phyloP scores from a whole-genome alignment of 2,888 invertebrate species.

The Agrypnus murinus region DNA sequence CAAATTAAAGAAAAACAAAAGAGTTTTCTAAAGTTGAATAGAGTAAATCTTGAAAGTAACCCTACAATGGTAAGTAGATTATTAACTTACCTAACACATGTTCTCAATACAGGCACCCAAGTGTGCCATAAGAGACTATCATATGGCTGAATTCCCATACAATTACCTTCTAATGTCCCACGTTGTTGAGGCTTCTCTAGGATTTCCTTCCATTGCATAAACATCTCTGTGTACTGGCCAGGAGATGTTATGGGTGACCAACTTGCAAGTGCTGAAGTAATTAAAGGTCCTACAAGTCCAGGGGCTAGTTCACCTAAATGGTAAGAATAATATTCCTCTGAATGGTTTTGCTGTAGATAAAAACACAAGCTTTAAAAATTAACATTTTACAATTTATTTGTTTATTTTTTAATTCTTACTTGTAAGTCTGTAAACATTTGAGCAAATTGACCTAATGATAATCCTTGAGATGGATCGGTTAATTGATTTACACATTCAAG shows the following conservation, averaged over 20 bases:
- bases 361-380: conserved; percentile 55
- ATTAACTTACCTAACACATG: conserved; percentile 80
- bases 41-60: conserved; percentile 16
- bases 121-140: conserved; percentile 92
- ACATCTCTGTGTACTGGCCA: conserved; percentile 77
- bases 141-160: conserved; percentile 79
- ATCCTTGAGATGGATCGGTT: conserved; percentile 71
- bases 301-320: conserved; percentile 89
- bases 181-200: conserved; percentile 69
- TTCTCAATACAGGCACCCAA: conserved; percentile 89
- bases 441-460: conserved; percentile 76
- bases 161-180: conserved; percentile 71
- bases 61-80: conserved; percentile 53
- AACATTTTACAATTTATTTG: conserved; percentile 1
- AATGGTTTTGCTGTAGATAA: conserved; percentile 78
- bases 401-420: conserved; percentile 61
- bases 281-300: conserved; percentile 87
- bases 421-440: conserved; percentile 75
- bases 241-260: conserved; percentile 89
- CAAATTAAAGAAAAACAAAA: no score
- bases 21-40: no score
- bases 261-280: conserved; percentile 82
- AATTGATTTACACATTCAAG: conserved; percentile 80
- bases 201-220: conserved; percentile 82
- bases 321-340: conserved; percentile 88